These are phyloP conservation scores for Malaclemys terrapin DNA, from an alignment of 2,113 vertebrate genomes.

Conservation along the genomic window DNA sequence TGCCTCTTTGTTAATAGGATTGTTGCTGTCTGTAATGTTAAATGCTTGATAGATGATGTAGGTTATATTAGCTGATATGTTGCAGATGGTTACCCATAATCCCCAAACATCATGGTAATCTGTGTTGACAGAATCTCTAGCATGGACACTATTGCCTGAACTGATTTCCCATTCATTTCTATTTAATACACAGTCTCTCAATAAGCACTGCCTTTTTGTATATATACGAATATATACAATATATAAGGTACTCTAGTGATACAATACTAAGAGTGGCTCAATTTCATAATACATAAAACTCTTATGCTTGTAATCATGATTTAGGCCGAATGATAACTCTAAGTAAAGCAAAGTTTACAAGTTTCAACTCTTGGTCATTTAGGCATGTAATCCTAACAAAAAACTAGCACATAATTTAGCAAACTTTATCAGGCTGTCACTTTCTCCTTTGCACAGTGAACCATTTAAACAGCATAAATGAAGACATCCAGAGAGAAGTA, in stretches of 20 bases:
- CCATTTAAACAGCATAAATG: no score
- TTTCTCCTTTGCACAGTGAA: not conserved
- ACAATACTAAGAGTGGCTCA: not conserved
- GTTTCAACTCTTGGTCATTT: not conserved
- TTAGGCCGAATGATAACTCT: not conserved
- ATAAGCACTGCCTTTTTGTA: not conserved
- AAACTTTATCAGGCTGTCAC: not conserved
- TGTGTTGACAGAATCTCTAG: not conserved
- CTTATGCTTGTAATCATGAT: not conserved
- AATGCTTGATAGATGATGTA: not conserved
- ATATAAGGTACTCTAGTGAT: not conserved
- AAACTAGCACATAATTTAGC: not conserved
- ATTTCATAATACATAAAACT: not conserved
- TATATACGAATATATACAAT: not conserved
- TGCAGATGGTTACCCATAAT: not conserved
- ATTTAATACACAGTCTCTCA: not conserved
- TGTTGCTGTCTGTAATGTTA: not conserved
- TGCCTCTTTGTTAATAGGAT: not conserved
- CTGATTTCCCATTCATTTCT: not conserved
- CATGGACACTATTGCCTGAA: not conserved
- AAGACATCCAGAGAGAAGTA: not conserved
- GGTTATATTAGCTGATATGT: not conserved
- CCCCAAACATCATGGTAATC: not conserved
- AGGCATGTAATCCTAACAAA: not conserved
- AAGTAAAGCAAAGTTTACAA: not conserved